A percentile compares a stretch with the other conserved stretches of the same genome.
Conservation (phyloP, 2,797 vertebrate species). For the Typhlichthys eigenmanni region DNA sequence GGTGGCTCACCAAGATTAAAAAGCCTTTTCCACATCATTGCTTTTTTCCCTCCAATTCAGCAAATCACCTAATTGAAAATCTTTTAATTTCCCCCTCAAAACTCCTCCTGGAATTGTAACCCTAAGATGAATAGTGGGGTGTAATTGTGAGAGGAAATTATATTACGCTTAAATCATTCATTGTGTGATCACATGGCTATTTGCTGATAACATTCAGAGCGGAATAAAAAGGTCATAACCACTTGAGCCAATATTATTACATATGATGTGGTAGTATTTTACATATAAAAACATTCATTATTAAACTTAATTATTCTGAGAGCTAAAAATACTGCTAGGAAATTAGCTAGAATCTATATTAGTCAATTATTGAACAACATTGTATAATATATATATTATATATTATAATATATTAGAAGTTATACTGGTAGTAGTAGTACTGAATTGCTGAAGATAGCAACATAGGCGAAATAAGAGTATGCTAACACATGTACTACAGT, state of each 20-base stretch:
- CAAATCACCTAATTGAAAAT: slow-evolving; percentile 78
- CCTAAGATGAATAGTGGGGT: slow-evolving; percentile 52
- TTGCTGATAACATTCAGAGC: slow-evolving; percentile 20
- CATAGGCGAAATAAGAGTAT: no score
- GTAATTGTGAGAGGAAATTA: slow-evolving; percentile 34
- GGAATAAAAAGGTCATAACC: no score
- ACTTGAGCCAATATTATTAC: slow-evolving; percentile 7
- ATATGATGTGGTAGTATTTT: slow-evolving; percentile 1
- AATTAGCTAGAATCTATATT: no score
- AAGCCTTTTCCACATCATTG: slow-evolving; percentile 75
- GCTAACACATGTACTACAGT: no score
- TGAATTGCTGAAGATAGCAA: no score
- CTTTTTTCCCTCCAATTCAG: slow-evolving; percentile 65
- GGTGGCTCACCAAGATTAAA: slow-evolving; percentile 76
- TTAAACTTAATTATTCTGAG: not conserved
- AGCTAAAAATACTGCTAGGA: no score
- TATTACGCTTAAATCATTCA: slow-evolving; percentile 50
- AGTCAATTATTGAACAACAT: no score
- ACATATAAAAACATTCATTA: not conserved
- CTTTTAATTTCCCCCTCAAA: slow-evolving; percentile 70
- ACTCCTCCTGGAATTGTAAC: slow-evolving; percentile 61
- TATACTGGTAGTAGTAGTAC: no score
- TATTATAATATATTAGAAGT: no score
- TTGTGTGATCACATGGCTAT: slow-evolving; percentile 24
- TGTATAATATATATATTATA: no score